Conservation (phyloP, 2,888 invertebrate species). For the Dichetophora obliterata region DNA sequence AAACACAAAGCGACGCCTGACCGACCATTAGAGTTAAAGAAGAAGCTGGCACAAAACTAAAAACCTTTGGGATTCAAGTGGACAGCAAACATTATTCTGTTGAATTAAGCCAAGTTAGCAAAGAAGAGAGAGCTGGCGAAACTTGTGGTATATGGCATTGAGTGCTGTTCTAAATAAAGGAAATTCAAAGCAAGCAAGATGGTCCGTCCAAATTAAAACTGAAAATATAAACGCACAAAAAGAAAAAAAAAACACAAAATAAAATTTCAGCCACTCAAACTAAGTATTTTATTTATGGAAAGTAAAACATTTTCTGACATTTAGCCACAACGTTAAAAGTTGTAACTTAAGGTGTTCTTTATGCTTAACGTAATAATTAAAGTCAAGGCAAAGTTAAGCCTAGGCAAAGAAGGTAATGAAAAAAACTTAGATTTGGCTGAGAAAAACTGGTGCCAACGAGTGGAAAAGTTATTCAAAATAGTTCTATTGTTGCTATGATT, state of each 20-base stretch:
- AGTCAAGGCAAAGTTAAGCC: too few species aligned
- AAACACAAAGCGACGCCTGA: neutral
- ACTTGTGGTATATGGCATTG: neutral
- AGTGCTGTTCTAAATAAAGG: neutral
- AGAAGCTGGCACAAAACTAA: neutral
- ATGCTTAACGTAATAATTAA: too few species aligned
- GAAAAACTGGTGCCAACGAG: too few species aligned
- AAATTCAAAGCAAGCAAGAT: neutral
- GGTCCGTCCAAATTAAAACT: constrained; percentile 10
- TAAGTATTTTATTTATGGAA: neutral
- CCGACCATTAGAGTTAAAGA: neutral
- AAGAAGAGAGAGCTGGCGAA: too few species aligned
- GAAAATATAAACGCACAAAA: neutral
- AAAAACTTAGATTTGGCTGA: too few species aligned
- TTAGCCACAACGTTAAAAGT: too few species aligned
- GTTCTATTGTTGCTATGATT: too few species aligned
- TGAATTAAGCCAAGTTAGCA: neutral
- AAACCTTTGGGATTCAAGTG: constrained; percentile 23
- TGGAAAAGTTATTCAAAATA: too few species aligned
- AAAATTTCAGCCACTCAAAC: constrained; percentile 6
- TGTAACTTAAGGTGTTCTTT: too few species aligned
- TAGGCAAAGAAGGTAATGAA: too few species aligned
- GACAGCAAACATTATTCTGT: constrained; percentile 19
- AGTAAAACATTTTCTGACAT: constrained; percentile 6
- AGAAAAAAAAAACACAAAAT: neutral